Conservation (phyloP, 2,797 vertebrate genomes). For the Periophthalmus magnuspinnatus region DNA sequence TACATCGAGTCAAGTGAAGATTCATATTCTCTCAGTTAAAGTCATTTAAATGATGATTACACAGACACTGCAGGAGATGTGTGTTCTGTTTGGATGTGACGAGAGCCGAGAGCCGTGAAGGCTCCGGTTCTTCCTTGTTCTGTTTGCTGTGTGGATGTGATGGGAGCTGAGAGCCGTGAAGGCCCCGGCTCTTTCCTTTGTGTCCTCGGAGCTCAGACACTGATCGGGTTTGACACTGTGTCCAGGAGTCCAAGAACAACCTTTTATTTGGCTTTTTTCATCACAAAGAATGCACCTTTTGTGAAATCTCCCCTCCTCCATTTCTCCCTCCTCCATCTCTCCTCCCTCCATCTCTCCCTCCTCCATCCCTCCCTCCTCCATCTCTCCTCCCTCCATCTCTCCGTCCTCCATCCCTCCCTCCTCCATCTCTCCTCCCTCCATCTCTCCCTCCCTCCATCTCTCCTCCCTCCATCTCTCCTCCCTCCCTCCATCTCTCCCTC, state of each 20-base stretch:
- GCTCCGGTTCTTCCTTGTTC: slow-evolving; percentile 47
- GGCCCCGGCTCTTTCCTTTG: slow-evolving; percentile 82
- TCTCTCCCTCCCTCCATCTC: not conserved
- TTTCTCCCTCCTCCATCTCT: slow-evolving; percentile 19
- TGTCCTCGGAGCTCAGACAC: slow-evolving; percentile 81
- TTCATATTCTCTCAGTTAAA: not conserved
- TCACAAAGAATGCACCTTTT: slow-evolving; percentile 83
- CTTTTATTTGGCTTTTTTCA: slow-evolving; percentile 75
- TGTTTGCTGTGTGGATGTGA: slow-evolving; percentile 78
- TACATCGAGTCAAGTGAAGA: slow-evolving; percentile 19
- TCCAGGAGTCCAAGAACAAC: slow-evolving; percentile 87
- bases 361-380: slow-evolving; percentile 23
- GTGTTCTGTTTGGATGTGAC: slow-evolving; percentile 83
- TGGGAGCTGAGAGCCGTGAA: slow-evolving; percentile 99
- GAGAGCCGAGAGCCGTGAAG: slow-evolving; percentile 98
- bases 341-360: slow-evolving; percentile 13
- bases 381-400: too few relatives aligned
- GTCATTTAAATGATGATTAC: too few relatives aligned
- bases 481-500: too few relatives aligned
- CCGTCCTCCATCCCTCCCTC: slow-evolving; percentile 9
- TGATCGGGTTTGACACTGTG: slow-evolving; percentile 97
- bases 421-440: slow-evolving; percentile 14
- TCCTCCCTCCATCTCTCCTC: too few relatives aligned
- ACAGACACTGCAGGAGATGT: too few relatives aligned
- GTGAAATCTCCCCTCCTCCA: slow-evolving; percentile 69